Conservation (phyloP, 1,140 invertebrate genomes). For the Panulirus ornatus region DNA sequence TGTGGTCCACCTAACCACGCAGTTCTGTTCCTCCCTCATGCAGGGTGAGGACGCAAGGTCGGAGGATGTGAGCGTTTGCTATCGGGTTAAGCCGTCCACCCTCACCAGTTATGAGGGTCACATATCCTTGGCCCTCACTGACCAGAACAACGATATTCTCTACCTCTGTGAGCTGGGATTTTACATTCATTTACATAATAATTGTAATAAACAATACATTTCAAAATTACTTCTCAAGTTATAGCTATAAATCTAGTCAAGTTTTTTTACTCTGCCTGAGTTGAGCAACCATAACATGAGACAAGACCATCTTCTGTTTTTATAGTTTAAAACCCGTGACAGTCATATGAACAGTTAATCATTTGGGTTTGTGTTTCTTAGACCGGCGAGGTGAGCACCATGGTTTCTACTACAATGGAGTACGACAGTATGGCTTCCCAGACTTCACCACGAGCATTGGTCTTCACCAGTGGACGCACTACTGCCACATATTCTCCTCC, state of each 20-base stretch:
- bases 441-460: constrained; percentile 11
- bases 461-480: constrained; percentile 39
- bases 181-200: neutral
- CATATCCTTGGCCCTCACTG: constrained; percentile 20
- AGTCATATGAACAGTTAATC: neutral
- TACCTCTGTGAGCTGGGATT: constrained; percentile 9
- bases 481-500: constrained; percentile 18
- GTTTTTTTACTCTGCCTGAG: neutral
- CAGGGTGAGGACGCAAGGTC: neutral
- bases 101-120: constrained; percentile 20
- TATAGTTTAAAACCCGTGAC: neutral
- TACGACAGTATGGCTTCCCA: constrained; percentile 24
- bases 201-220: neutral
- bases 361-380: neutral
- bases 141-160: constrained; percentile 27
- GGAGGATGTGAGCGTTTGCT: constrained; percentile 17
- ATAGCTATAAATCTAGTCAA: neutral
- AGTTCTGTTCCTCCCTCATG: too few relatives aligned
- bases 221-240: neutral
- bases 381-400: constrained; percentile 28
- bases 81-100: neutral
- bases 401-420: constrained; percentile 48
- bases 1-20: too few relatives aligned
- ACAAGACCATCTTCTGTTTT: neutral
- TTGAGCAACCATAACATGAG: neutral